Evolutionary conservation across 2,888 invertebrate genomes (phyloP), one percentile per base, ranked within the genome.

Genomic region (Sialis lutaria): DNA sequence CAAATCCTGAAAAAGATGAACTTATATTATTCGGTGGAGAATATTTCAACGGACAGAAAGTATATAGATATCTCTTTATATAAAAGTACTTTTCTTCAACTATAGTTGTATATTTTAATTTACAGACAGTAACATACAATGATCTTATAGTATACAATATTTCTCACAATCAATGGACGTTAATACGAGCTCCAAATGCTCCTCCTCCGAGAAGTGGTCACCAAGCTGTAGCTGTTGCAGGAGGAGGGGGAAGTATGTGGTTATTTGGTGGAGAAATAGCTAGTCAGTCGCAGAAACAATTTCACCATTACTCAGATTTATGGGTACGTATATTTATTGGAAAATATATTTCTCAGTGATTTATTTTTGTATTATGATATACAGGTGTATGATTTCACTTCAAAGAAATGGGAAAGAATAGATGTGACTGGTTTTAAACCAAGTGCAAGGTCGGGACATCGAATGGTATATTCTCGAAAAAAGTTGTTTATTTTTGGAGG

Each of bases 231-330:
- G 70, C 79, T 1, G 74, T 84, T 12, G 75, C 83, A 1, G 76
- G 79, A 37, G 78, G 78, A 54, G 79, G 78, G 69, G 87, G 86
- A 1, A 78, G 80, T 55, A 55, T 79, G 4, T 85, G 84, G 69
- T 68, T 84, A 42, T 93, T 92, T 68, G 95, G 93, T 6, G 95
- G 95, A 1, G 93, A 95, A 67, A 92, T 83, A 67, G 83, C 89
- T 4, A 91, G 88, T 58, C 86, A 87, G 0, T 79, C 85, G 0
- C 90, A 92, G 60, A 79, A 85, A 12, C 93, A 93, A 64, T 95
- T 91, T 64, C 83, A 91, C 59, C 93, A 95, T 61, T 93, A 90
- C 63, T 81, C 79, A 59, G 93, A 95, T 61, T 68, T 95, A 0
- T 95, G 93, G 92, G 77, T 86, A 4, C 22, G 22, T 22, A 22